A percentile compares a stretch with the other conserved stretches of the same genome.
phyloP scores from a whole-genome alignment of 2,797 vertebrate genomes.

The Ptychobarbus kaznakovi region DNA sequence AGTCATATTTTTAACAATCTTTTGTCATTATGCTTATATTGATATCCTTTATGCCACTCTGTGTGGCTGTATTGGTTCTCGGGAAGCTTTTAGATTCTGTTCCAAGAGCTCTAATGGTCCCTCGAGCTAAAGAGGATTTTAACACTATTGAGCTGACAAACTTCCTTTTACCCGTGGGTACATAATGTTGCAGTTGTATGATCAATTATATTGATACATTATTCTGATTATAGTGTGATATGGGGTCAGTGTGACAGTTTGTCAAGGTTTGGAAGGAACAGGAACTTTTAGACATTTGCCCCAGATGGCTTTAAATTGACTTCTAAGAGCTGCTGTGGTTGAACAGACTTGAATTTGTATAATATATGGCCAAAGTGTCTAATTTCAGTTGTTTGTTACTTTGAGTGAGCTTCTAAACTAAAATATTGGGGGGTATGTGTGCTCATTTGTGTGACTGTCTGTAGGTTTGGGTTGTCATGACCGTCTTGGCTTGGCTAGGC shows the following conservation, averaged over 20 bases:
- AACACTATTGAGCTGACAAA: conserved; percentile 13
- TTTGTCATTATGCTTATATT: conserved; percentile 21
- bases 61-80: neutral
- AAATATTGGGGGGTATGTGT: neutral
- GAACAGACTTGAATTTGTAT: neutral
- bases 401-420: neutral
- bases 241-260: conserved; percentile 20
- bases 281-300: neutral
- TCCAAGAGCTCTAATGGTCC: conserved; percentile 41
- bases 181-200: conserved; percentile 28
- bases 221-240: conserved; percentile 17
- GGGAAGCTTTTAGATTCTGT: conserved; percentile 36
- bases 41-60: conserved; percentile 1
- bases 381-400: neutral
- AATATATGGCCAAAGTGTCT: neutral
- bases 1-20: neutral
- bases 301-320: neutral
- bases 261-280: neutral
- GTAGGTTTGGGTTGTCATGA: conserved; percentile 16
- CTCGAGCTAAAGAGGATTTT: conserved; percentile 7
- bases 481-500: conserved; percentile 7
- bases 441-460: neutral
- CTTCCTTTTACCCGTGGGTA: neutral
- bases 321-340: neutral
- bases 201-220: conserved; percentile 41